phyloP scores from a whole-genome alignment of 1,140 invertebrate species.

The Theocolax elegans region DNA sequence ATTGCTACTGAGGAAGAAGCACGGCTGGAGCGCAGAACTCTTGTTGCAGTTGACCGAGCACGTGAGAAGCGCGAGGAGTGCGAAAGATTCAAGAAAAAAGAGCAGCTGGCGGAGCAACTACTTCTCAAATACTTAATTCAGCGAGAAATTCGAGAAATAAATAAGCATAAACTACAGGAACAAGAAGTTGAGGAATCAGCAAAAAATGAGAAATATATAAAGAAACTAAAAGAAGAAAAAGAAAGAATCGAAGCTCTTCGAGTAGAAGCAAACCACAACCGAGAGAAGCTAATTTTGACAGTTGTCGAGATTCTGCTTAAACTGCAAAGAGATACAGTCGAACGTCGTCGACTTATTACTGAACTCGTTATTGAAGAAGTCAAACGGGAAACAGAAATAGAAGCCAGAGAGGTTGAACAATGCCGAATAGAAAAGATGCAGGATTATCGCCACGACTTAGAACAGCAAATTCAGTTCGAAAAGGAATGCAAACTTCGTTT shows the following conservation, averaged over 20 bases:
- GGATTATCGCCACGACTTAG: conserved; percentile 43
- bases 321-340: conserved; percentile 36
- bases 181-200: conserved; percentile 28
- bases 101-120: conserved; percentile 37
- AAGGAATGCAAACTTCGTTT: conserved; percentile 47
- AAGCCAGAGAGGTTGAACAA: conserved; percentile 34
- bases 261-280: conserved; percentile 28
- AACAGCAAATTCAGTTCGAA: conserved; percentile 51
- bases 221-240: conserved; percentile 41
- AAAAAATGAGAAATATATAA: conserved; percentile 37
- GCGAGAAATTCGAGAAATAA: conserved; percentile 41
- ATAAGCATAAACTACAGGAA: conserved; percentile 14
- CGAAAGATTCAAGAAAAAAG: conserved; percentile 30
- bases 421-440: conserved; percentile 37
- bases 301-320: conserved; percentile 45
- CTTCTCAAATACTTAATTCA: conserved; percentile 45
- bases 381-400: conserved; percentile 37
- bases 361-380: conserved; percentile 55
- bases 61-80: conserved; percentile 45
- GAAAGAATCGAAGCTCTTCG: background rate
- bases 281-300: conserved; percentile 41
- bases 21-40: conserved; percentile 43
- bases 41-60: conserved; percentile 46
- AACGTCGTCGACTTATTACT: conserved; percentile 38
- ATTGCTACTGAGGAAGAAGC: conserved; percentile 40